phyloP scores from a whole-genome alignment of 2,113 vertebrate species.

The Nycticebus coucang region DNA sequence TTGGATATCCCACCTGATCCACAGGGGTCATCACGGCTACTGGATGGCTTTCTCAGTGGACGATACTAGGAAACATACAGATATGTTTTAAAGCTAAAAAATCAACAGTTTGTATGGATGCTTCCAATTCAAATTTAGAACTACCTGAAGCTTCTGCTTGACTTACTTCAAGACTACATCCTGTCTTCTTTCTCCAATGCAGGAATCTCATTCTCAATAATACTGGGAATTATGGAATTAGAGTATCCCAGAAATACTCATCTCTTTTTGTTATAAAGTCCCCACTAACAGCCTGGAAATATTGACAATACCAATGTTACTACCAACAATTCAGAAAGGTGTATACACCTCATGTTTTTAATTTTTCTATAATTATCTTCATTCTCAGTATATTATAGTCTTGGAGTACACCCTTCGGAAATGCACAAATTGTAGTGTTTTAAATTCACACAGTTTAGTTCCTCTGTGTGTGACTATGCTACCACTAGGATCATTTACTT shows the following conservation, averaged over 20 bases:
- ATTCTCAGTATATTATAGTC: neutral
- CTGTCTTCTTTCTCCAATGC: neutral
- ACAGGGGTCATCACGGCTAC: neutral
- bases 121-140: neutral
- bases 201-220: neutral
- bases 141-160: neutral
- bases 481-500: neutral
- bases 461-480: neutral
- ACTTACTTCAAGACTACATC: neutral
- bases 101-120: neutral
- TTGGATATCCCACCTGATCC: neutral
- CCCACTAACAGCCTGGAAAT: neutral
- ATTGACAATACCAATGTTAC: accelerated
- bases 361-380: neutral
- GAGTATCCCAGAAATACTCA: neutral
- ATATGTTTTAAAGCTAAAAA: neutral
- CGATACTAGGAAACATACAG: neutral
- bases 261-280: neutral
- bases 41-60: neutral
- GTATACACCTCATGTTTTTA: accelerated
- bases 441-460: neutral
- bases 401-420: neutral
- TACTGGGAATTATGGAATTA: neutral
- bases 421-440: neutral
- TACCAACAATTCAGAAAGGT: neutral